Conservation (phyloP, 2,888 invertebrate genomes). For the Lasioglossum malachurum region DNA sequence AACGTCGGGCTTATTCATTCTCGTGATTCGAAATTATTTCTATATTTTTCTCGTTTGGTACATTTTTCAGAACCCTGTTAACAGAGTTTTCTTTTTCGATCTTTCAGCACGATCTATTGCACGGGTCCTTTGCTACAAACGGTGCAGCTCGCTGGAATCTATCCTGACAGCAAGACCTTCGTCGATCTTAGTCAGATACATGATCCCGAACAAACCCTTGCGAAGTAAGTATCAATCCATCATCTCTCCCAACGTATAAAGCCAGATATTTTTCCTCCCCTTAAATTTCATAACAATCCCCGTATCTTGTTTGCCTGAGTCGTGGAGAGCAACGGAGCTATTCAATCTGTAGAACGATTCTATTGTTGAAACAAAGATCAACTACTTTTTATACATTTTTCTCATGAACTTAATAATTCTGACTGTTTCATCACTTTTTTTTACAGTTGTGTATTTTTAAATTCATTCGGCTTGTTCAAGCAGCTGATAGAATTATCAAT, state of each 20-base stretch:
- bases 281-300: background rate
- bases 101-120: slow-evolving; percentile 81
- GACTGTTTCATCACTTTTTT: background rate
- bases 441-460: background rate
- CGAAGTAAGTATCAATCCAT: slow-evolving; percentile 78
- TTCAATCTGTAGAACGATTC: background rate
- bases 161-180: slow-evolving; percentile 82
- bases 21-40: background rate
- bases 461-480: background rate
- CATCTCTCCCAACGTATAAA: background rate
- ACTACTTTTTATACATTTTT: background rate
- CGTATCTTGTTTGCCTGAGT: background rate
- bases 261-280: background rate
- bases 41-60: background rate
- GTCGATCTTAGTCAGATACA: slow-evolving; percentile 80
- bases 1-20: background rate
- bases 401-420: background rate
- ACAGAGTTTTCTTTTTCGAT: slow-evolving; percentile 6
- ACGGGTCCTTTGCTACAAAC: slow-evolving; percentile 78
- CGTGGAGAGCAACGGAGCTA: background rate
- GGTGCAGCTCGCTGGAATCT: slow-evolving; percentile 77
- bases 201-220: slow-evolving; percentile 77
- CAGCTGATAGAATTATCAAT: too few relatives aligned
- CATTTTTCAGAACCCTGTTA: background rate
- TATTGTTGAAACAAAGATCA: background rate